Base-by-base conservation (phyloP, 1,140 invertebrate species). In the Anoplophora glabripennis region DNA sequence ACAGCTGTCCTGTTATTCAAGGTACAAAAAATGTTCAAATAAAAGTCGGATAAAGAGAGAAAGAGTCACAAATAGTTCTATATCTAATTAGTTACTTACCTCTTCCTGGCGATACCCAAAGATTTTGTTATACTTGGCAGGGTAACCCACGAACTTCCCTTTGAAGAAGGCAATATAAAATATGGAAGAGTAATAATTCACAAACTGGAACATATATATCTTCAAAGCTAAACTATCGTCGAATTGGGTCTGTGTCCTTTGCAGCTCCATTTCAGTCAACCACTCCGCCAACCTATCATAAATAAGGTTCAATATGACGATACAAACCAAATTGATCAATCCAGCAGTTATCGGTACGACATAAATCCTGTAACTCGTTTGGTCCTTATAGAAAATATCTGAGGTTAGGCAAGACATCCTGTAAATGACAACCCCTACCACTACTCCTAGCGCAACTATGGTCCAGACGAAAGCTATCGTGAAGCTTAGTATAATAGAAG, bases 91-190 rank as follows among this genome's bases (percentile, higher is more conserved):
- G n/a, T n/a, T 5, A 62, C 75, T 81, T 76, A 87, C 86, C 73
- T 88, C 85, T 81, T 89, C 87, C 72, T 86, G 86, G 53, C 87
- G 72, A 21, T 86, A 80, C 38, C 84, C 83, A 57, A 90, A 81
- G 48, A 92, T 83, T 45, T 80, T 81, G 63, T 84, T 85, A 68
- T 91, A 92, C 63, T 90, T 84, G 3, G 86, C 83, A 15, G 89
- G 88, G 75, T 87, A 89, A 5, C 89, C 89, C 33, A 86, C 83
- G 77, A 90, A 90, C 69, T 89, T 85, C 42, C 89, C 89, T 75
- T 92, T 92, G 63, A 92, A 83, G 71, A 93, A 93, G 1, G 89
- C 90, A 47, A 93, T 89, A 74, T 93, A 93, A 73, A 93, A 89
- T 54, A 92, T 86, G 38, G 89, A 90, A 1, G 89, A 89, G 72